These are phyloP conservation scores for Bombus confusus DNA, from an alignment of 1,140 invertebrate genomes.

Conservation along the genomic window DNA sequence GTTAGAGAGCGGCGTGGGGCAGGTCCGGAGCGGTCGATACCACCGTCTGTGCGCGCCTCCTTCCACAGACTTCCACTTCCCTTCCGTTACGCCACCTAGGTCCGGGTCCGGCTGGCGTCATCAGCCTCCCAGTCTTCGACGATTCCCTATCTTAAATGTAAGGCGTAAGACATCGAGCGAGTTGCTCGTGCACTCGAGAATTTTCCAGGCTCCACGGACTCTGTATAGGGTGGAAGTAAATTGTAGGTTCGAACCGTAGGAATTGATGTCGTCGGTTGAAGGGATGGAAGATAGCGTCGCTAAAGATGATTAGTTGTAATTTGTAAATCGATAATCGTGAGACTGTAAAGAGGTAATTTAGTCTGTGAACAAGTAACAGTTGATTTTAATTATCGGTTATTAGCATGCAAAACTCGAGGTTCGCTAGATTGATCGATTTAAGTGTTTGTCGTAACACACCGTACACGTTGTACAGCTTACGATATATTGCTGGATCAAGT, in stretches of 20 bases:
- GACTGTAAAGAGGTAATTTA: neutral
- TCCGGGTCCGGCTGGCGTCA: conserved; percentile 74
- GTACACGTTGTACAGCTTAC: neutral
- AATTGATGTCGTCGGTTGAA: neutral
- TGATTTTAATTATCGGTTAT: neutral
- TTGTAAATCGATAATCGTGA: neutral
- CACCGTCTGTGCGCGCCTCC: conserved; percentile 77
- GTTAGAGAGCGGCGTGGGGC: conserved; percentile 76
- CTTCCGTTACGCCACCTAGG: conserved; percentile 77
- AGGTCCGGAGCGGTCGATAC: conserved; percentile 81
- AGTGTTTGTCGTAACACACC: neutral
- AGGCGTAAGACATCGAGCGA: conserved; percentile 50
- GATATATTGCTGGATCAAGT: neutral
- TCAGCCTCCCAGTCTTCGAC: conserved; percentile 64
- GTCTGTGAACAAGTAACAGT: neutral
- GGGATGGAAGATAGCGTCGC: too few species aligned
- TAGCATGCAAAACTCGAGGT: neutral
- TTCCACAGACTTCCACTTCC: conserved; percentile 72
- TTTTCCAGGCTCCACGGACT: neutral
- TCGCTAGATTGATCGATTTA: neutral
- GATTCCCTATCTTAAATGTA: conserved; percentile 60
- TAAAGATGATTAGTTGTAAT: neutral
- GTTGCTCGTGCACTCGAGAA: neutral
- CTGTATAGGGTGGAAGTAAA: neutral
- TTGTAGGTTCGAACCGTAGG: neutral